Conservation (phyloP, 2,113 vertebrate species). For the Aspiorhynchus laticeps region DNA sequence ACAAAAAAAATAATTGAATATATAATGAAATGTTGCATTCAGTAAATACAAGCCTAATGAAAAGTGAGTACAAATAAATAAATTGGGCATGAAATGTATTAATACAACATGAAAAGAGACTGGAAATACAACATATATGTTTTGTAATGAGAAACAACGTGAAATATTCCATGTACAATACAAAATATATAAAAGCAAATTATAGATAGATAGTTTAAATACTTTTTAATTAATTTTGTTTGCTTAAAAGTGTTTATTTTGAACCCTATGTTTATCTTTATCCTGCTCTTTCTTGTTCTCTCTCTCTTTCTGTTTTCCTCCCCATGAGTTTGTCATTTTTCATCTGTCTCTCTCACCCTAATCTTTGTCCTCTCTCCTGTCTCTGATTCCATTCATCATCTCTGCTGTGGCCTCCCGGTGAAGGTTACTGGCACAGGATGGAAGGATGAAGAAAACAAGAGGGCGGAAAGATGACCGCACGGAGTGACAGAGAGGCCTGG, state of each 20-base stretch:
- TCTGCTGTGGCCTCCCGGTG: constrained; percentile 69
- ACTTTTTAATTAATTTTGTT: not conserved
- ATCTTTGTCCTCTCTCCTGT: constrained; percentile 75
- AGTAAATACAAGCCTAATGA: not conserved
- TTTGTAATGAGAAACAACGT: not conserved
- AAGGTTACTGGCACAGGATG: constrained; percentile 70
- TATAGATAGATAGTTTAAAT: no score
- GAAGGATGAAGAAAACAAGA: constrained; percentile 64
- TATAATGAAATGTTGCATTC: not conserved
- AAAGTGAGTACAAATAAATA: not conserved
- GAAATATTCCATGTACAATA: not conserved
- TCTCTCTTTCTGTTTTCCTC: constrained; percentile 33
- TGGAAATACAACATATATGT: not conserved
- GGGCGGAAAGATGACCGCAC: constrained; percentile 66
- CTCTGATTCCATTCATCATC: constrained; percentile 79
- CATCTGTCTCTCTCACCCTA: constrained; percentile 72
- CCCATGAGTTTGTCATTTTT: constrained; percentile 76
- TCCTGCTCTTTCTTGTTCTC: not conserved
- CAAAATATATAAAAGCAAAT: no score
- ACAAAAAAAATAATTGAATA: not conserved
- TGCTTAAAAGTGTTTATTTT: not conserved
- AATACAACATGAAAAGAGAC: not conserved
- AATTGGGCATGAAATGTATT: not conserved
- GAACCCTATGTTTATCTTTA: not conserved
- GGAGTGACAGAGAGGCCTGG: constrained; percentile 60